phyloP scores from a whole-genome alignment of 2,113 vertebrate genomes.

The Vimba vimba region DNA sequence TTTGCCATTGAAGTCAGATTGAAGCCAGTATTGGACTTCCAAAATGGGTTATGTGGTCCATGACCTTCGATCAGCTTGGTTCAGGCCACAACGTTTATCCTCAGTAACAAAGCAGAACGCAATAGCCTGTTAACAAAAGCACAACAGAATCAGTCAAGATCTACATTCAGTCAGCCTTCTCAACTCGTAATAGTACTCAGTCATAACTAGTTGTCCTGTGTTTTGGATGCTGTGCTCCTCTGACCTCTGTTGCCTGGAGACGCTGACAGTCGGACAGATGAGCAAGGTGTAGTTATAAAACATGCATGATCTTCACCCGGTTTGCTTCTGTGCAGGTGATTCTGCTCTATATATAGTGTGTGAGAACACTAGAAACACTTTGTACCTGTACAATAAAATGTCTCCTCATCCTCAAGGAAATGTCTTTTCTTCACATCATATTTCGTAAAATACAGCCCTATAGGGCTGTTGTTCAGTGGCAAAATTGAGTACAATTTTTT shows the following conservation, averaged over 20 bases:
- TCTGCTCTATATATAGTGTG: slow-evolving; percentile 21
- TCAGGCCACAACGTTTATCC: background rate
- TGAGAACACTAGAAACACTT: slow-evolving; percentile 63
- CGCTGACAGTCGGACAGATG: slow-evolving; percentile 57
- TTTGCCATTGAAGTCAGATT: slow-evolving; percentile 42
- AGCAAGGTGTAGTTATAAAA: slow-evolving; percentile 66
- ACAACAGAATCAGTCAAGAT: background rate
- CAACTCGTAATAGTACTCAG: background rate
- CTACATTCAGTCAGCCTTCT: background rate
- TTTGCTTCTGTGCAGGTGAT: slow-evolving; percentile 39
- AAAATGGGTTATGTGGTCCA: slow-evolving; percentile 18
- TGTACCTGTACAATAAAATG: slow-evolving; percentile 34
- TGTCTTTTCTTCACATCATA: background rate
- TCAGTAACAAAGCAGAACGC: background rate
- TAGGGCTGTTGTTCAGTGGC: background rate
- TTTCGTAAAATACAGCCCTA: background rate
- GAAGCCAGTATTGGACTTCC: background rate
- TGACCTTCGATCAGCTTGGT: slow-evolving; percentile 6
- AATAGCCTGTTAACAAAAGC: background rate
- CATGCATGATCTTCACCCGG: slow-evolving; percentile 63
- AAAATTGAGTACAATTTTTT: background rate
- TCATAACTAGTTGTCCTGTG: background rate
- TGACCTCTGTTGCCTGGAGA: slow-evolving; percentile 65
- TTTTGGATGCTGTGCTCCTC: slow-evolving; percentile 17
- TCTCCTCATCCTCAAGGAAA: background rate